These are phyloP conservation scores for Phalacrocorax pelagicus DNA, from an alignment of 2,113 vertebrate species.

Conservation along the genomic window DNA sequence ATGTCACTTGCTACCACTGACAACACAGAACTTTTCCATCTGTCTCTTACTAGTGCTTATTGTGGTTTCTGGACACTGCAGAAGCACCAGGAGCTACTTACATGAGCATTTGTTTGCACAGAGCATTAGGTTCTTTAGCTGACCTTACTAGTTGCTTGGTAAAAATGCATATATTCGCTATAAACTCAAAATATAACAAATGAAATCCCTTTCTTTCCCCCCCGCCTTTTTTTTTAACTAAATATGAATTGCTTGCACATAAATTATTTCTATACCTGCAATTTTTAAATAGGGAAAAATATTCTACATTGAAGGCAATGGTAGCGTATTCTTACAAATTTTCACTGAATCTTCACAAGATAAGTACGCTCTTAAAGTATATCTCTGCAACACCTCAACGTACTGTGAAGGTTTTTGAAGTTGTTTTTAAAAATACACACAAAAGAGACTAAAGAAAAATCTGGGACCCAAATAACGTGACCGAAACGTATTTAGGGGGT, in stretches of 20 bases:
- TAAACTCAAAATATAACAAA: not conserved
- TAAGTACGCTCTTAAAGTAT: not conserved
- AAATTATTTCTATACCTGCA: not conserved
- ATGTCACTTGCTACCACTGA: not conserved
- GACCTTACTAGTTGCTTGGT: not conserved
- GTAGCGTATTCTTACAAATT: not conserved
- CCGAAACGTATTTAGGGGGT: not conserved
- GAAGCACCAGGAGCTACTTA: not conserved
- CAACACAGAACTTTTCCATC: not conserved
- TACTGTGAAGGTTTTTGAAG: not conserved
- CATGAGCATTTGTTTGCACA: not conserved
- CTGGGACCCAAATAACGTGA: not conserved
- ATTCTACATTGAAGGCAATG: not conserved
- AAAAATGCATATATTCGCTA: not conserved
- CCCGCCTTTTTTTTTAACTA: accelerated
- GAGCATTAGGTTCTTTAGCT: not conserved
- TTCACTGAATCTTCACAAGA: not conserved
- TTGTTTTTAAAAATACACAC: not conserved
- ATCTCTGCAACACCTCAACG: not conserved
- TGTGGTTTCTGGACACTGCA: not conserved
- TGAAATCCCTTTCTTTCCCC: accelerated
- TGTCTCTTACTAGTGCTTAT: not conserved
- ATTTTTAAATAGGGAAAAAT: not conserved
- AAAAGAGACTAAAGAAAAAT: not conserved
- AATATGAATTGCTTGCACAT: not conserved